phyloP scores from a whole-genome alignment of 2,113 vertebrate genomes.

The Gymnogyps californianus region DNA sequence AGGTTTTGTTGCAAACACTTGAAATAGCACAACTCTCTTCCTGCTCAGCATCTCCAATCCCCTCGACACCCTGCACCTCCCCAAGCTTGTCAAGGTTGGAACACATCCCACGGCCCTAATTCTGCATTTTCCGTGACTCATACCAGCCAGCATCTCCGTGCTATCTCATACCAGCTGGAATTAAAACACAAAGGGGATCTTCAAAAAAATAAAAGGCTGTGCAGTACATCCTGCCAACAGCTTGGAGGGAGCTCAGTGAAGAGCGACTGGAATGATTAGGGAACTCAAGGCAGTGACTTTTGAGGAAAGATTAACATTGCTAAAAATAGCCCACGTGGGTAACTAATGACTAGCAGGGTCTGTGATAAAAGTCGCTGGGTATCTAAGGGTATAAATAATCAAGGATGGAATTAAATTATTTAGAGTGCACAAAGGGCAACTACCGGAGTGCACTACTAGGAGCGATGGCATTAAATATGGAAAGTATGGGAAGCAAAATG shows the following conservation, averaged over 20 bases:
- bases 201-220: not conserved
- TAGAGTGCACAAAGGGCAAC: not conserved
- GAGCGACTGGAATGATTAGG: not conserved
- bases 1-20: not conserved
- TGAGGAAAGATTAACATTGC: constrained; percentile 37
- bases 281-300: constrained; percentile 20
- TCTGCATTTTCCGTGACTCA: not conserved
- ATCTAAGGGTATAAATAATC: constrained; percentile 27
- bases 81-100: not conserved
- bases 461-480: not conserved
- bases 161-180: not conserved
- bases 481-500: not conserved
- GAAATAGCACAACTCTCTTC: not conserved
- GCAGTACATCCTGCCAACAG: not conserved
- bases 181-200: not conserved
- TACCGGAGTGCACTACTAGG: not conserved
- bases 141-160: not conserved
- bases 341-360: not conserved
- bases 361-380: not conserved
- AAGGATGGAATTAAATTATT: constrained; percentile 14
- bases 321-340: constrained; percentile 4
- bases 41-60: not conserved
- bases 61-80: not conserved
- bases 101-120: not conserved
- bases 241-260: not conserved